These are phyloP conservation scores for Aleadryas rufinucha DNA, from an alignment of 2,113 vertebrate genomes.

Conservation along the genomic window DNA sequence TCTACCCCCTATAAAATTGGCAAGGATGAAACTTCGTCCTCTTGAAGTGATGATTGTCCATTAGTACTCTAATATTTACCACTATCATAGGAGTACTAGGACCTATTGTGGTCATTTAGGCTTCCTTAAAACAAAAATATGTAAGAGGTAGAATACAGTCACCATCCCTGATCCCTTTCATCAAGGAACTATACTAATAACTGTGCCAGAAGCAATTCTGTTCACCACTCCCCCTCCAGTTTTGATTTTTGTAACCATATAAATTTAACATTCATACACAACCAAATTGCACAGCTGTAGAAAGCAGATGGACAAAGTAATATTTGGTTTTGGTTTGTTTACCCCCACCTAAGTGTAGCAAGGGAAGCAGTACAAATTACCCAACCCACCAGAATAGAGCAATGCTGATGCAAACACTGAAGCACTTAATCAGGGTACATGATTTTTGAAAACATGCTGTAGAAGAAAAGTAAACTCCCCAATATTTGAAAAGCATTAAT, in stretches of 20 bases:
- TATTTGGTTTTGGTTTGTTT: background rate
- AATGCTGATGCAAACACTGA: background rate
- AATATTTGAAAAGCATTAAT: background rate
- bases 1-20: background rate
- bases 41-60: background rate
- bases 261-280: background rate
- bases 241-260: background rate
- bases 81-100: background rate
- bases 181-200: background rate
- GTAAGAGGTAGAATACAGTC: background rate
- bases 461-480: background rate
- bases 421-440: background rate
- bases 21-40: background rate
- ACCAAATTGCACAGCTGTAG: background rate
- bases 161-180: background rate
- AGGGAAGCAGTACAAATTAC: background rate
- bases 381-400: background rate
- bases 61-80: background rate
- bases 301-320: background rate
- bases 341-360: background rate
- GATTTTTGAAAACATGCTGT: background rate
- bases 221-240: background rate
- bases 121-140: background rate
- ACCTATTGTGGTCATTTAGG: background rate
- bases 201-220: background rate